Evolutionary conservation across 2,113 vertebrate species (phyloP), one percentile per base, ranked within the genome.

Genomic region (Antigone vipio): DNA sequence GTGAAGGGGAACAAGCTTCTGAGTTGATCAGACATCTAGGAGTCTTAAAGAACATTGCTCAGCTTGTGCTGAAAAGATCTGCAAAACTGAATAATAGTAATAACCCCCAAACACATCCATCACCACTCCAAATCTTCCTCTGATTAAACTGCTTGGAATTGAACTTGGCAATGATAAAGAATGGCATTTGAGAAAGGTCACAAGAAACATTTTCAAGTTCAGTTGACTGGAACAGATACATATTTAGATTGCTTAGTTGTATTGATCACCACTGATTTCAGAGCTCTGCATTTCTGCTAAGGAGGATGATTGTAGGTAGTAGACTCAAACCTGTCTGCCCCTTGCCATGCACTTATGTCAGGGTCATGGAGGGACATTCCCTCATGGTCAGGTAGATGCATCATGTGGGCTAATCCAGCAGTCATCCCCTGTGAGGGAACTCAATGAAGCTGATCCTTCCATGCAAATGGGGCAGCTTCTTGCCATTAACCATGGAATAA

Each of bases 141-240:
- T 85, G 77, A 89, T 97, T 92, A 94, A 95, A 82, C 71, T 63
- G 50, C 35, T 88, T 95, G 87, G 84, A 86, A 94, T 95, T 96
- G 73, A 94, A 40, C 29, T 53, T 76, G 72, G 55, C 77, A 83
- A 32, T 13, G 45, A 96, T 63, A 96, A 97, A 97, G 93, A 78
- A 88, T 2, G 6, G 47, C 95, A 95, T 97, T 98, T 98, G 89
- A 59, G 55, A 98, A 97, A 98, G 97, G 97, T 97, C 97, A 96
- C 72, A 91, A 95, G 74, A 95, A 97, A 35, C 85, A 95, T 96
- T 94, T 96, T 94, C 86, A 88, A 76, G 73, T 96, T 96, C 92
- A 95, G 44, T 92, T 56, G 18, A 89, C 90, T 95, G 89, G 58
- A 96, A 97, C 62, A 97, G 96, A 95, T 84, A 89, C 0, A 2